Percentiles rank a stretch among this genome's conserved stretches.
Conservation (phyloP, 1,140 invertebrate species). For the Drosophila grimshawi region DNA sequence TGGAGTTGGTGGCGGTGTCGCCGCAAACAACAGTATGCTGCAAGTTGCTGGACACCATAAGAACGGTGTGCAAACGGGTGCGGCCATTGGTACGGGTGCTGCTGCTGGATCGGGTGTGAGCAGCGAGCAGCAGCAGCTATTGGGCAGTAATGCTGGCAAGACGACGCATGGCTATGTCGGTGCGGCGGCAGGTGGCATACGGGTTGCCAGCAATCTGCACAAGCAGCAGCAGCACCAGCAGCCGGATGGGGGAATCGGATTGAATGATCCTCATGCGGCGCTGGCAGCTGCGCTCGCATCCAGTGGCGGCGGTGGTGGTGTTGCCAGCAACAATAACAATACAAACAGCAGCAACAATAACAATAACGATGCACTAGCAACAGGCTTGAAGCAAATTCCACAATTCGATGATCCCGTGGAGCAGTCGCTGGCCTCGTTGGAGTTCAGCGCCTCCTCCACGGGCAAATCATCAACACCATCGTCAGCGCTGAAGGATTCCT, state of each 20-base stretch:
- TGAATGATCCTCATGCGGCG: conserved; percentile 68
- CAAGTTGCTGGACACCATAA: conserved; percentile 48
- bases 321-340: conserved; percentile 32
- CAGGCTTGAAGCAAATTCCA: conserved; percentile 78
- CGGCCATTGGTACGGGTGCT: background rate
- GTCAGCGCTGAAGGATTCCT: conserved; percentile 63
- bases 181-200: conserved; percentile 64
- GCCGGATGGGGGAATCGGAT: conserved; percentile 33
- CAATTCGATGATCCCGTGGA: conserved; percentile 87
- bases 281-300: conserved; percentile 57
- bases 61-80: conserved; percentile 62
- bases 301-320: conserved; percentile 14
- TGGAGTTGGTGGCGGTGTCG: conserved; percentile 36
- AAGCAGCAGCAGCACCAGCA: conserved; percentile 49
- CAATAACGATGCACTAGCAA: conserved; percentile 34
- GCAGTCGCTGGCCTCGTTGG: conserved; percentile 88
- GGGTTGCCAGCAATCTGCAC: conserved; percentile 81
- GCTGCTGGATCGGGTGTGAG: background rate
- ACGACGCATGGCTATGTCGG: conserved; percentile 31
- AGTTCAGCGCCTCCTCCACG: conserved; percentile 85
- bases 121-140: conserved; percentile 7
- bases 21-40: conserved; percentile 25
- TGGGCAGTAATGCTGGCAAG: conserved; percentile 19
- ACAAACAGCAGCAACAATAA: conserved; percentile 31
- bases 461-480: conserved; percentile 57